phyloP scores from a whole-genome alignment of 1,140 invertebrate genomes.

The Rhopalosiphum maidis region DNA sequence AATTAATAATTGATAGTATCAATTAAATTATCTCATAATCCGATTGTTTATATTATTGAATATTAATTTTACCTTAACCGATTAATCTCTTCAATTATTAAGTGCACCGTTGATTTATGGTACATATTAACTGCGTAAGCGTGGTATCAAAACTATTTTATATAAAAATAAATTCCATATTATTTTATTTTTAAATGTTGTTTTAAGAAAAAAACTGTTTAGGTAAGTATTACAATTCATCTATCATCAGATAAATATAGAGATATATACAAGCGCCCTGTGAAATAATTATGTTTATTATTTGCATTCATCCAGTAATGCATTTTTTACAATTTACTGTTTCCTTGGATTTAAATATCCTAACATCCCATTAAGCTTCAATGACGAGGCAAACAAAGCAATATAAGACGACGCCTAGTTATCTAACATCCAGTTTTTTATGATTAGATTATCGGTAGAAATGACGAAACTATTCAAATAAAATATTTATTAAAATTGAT shows the following conservation, averaged over 20 bases:
- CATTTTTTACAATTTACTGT: background rate
- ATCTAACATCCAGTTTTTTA: too few species aligned
- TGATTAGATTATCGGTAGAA: too few species aligned
- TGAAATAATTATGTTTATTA: background rate
- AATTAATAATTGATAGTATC: background rate
- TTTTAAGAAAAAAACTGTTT: background rate
- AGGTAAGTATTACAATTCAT: background rate
- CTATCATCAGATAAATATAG: background rate
- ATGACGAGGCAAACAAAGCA: background rate
- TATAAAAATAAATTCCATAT: background rate
- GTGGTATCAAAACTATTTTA: background rate
- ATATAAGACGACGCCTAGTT: background rate
- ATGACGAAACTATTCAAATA: background rate
- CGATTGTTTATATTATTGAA: too few species aligned
- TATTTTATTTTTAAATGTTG: background rate
- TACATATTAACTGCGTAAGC: background rate
- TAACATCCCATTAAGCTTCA: background rate
- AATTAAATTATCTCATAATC: background rate
- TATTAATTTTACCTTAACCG: background rate
- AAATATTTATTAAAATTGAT: background rate
- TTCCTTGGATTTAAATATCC: background rate
- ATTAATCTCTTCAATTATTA: background rate
- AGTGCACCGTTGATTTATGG: background rate
- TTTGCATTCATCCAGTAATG: background rate
- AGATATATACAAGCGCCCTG: too few species aligned